phyloP scores from a whole-genome alignment of 64 coral and sea anemone genomes.

The Hydrozoanthus tunicans region DNA sequence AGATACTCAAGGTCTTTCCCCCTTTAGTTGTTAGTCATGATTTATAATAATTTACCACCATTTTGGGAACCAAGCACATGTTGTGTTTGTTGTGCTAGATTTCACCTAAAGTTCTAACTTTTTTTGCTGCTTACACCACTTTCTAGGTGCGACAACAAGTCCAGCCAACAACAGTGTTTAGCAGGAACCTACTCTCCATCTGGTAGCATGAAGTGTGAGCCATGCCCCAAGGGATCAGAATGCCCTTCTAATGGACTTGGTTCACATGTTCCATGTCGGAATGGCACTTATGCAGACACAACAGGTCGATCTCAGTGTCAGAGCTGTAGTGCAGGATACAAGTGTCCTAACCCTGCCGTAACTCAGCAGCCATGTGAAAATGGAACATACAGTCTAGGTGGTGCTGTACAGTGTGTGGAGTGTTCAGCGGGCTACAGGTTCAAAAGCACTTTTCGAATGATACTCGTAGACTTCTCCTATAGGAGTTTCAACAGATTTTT shows the following conservation, averaged over 20 bases:
- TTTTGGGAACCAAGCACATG: too few species aligned
- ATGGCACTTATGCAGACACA: slow-evolving; percentile 40
- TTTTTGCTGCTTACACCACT: too few species aligned
- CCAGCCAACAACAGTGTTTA: slow-evolving; percentile 20
- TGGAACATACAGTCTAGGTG: slow-evolving; percentile 35
- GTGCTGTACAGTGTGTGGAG: background rate
- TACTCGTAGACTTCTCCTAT: too few species aligned
- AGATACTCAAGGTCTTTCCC: too few species aligned
- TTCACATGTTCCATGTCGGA: slow-evolving; percentile 39
- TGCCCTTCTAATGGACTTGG: slow-evolving; percentile 52
- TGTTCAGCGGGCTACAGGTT: slow-evolving; percentile 61
- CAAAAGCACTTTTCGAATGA: too few species aligned
- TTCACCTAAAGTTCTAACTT: too few species aligned
- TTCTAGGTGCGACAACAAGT: slow-evolving; percentile 33
- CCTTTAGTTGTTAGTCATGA: too few species aligned
- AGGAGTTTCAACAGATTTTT: too few species aligned
- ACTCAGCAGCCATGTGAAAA: slow-evolving; percentile 43
- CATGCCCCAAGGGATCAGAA: slow-evolving; percentile 60
- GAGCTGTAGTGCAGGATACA: slow-evolving; percentile 37
- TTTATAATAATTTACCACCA: too few species aligned
- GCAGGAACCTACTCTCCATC: slow-evolving; percentile 44
- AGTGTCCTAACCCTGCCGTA: slow-evolving; percentile 54
- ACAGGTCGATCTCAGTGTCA: background rate
- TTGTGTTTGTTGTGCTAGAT: too few species aligned
- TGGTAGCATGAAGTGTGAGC: slow-evolving; percentile 54